Evolutionary conservation across 2,888 invertebrate genomes (phyloP), one percentile per base, ranked within the genome.

Genomic region (Pandemis heparana): DNA sequence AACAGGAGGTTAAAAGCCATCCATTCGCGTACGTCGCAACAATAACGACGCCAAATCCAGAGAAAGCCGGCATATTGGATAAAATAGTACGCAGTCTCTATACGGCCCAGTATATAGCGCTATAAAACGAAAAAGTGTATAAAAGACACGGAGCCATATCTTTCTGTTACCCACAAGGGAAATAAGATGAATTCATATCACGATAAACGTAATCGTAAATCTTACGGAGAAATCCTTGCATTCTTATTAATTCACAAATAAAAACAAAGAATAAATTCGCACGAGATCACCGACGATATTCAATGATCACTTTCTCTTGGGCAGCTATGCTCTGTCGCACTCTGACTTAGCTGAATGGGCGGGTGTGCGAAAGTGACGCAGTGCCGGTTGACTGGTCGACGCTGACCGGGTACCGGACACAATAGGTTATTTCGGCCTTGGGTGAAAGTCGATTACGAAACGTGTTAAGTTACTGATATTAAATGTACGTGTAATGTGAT

Each of bases 401-500:
- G 71, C 70, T 75, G 75, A 72, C 75, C 70, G 56, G 74, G 77
- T 77, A 78, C 68, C 75, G 71, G 77, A 79, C 77, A 72, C 69
- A 75, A 77, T 85, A 84, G 84, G 86, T 83, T 86, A 88, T 87
- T 87, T 88, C 89, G 91, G 90, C 92, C 89, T 89, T 89, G 87
- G 84, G 92, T 86, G 92, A 92, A 92, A 92, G 92, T 90, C 75
- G 75, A 79, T 84, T 82, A 82, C 82, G 81, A 78, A 79, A 77
- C 75, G 76, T 76, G 75, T 77, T 75, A 74, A 67, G 74, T 75
- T 61, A 61, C 66, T 70, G 70, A 73, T 76, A 76, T 68, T 63
- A 41, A 66, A 70, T 67, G 65, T 60, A 66, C 53, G 32, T 56
- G 70, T 64, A 74, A 74, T 61, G 32, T 53, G 56, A 75, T 75